Percentiles rank a stretch among this genome's conserved stretches.
Conservation (phyloP, 2,888 invertebrate genomes). For the Xestoiulus laeticollis region DNA sequence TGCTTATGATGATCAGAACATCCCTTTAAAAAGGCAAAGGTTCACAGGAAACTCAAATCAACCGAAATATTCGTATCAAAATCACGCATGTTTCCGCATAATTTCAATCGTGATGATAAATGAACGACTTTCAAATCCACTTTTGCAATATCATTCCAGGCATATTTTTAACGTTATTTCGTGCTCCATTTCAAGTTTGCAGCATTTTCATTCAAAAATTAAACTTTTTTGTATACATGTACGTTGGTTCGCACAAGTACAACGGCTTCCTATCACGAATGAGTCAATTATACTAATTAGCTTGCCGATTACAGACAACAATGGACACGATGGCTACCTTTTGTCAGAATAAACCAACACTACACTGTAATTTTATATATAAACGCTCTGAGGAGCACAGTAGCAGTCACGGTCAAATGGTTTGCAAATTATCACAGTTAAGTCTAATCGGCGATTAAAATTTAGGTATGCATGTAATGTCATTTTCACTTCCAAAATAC, state of each 20-base stretch:
- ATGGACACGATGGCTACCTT: neutral
- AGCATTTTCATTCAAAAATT: neutral
- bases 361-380: neutral
- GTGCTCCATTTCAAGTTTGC: neutral
- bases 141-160: neutral
- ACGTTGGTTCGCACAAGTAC: neutral
- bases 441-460: neutral
- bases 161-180: neutral
- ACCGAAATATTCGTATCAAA: neutral
- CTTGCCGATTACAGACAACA: neutral
- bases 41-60: slow-evolving; percentile 13
- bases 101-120: neutral
- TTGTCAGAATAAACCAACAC: neutral
- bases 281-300: neutral
- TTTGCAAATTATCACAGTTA: neutral
- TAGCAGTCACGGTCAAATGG: neutral
- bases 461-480: neutral
- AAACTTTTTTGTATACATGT: neutral
- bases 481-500: too few species aligned
- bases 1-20: neutral
- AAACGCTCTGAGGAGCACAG: neutral
- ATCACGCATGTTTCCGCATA: neutral
- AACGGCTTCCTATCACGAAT: neutral
- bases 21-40: neutral
- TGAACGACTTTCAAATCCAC: neutral